Evolutionary conservation across 2,113 vertebrate species (phyloP), one percentile per base, ranked within the genome.

Genomic region (Synchiropus splendidus): DNA sequence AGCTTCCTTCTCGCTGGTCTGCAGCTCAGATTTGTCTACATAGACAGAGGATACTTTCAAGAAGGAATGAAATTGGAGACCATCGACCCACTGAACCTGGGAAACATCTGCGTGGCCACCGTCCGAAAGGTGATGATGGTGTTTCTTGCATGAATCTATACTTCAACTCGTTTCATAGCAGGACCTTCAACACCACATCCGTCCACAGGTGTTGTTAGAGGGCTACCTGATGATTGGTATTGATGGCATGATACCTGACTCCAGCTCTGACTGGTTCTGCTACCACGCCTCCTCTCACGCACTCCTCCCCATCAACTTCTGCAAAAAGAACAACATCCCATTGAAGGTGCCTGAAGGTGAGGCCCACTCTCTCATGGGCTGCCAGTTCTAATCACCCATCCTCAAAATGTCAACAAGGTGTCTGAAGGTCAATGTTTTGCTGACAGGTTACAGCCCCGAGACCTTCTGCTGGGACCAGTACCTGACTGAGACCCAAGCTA

Each of bases 101-200:
- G 92, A 49, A 96, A 86, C 69, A 97, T 98, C 77, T 97, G 91
- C 2, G 95, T 97, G 55, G 90, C 92, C n/a, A 91, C 91, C n/a
- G 74, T 98, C 44, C 87, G 87, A 59, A 94, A 93, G 89, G 95
- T 95, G 5, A 12, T 18, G 13, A 34, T 1, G n/a, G n/a, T n/a
- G 15, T 32, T 10, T 9, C 15, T 27, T 12, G 17, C 31, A 5
- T 5, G 21, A 42, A 18, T 8, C 16, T 6, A 15, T 9, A n/a
- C 9, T 30, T 41, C 16, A 41, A 13, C 17, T 9, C 14, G 5
- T 5, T 14, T 2, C 1, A 42, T 9, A 42, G 1, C 9, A 14
- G 21, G 4, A 13, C 5, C 9, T 31, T 1, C 13, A 27, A 13
- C n/a, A 10, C 15, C 9, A 2, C 10, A 14, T 48, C 16, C 4